phyloP scores from a whole-genome alignment of 1,140 invertebrate genomes.

The Aleiodes sp. region DNA sequence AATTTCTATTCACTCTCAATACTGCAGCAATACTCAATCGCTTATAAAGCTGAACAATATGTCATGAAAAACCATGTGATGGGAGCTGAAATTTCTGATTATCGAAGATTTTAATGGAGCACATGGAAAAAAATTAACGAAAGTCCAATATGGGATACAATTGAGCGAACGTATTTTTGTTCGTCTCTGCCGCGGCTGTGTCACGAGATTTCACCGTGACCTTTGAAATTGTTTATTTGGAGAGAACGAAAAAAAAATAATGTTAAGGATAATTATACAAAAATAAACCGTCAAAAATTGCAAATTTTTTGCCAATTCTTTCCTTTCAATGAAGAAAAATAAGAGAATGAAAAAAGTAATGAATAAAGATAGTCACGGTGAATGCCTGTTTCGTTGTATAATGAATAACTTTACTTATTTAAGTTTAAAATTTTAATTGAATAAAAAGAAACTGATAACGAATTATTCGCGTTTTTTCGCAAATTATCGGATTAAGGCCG shows the following conservation, averaged over 20 bases:
- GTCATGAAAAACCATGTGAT: conserved; percentile 8
- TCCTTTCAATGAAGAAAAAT: no score
- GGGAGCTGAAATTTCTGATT: background rate
- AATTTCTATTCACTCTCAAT: background rate
- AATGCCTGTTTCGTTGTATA: conserved; percentile 16
- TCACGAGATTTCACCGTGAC: conserved; percentile 41
- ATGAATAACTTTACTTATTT: conserved; percentile 44
- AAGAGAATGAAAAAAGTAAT: no score
- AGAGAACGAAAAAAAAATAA: conserved; percentile 14
- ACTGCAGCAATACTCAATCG: background rate
- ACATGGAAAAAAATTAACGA: background rate
- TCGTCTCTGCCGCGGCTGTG: conserved; percentile 43
- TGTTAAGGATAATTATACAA: background rate
- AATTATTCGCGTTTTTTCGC: conserved; percentile 53
- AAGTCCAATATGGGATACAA: background rate
- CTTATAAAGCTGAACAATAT: background rate
- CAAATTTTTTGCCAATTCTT: no score
- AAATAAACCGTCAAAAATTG: no score
- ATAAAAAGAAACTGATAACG: conserved; percentile 22
- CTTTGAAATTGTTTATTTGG: conserved; percentile 36
- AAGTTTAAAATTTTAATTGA: conserved; percentile 20
- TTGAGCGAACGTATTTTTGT: background rate
- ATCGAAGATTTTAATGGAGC: no score
- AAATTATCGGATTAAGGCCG: conserved; percentile 47
- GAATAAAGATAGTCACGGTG: background rate